These are phyloP conservation scores for Pristionchus entomophagus DNA, from an alignment of 2,888 invertebrate species.

Conservation along the genomic window DNA sequence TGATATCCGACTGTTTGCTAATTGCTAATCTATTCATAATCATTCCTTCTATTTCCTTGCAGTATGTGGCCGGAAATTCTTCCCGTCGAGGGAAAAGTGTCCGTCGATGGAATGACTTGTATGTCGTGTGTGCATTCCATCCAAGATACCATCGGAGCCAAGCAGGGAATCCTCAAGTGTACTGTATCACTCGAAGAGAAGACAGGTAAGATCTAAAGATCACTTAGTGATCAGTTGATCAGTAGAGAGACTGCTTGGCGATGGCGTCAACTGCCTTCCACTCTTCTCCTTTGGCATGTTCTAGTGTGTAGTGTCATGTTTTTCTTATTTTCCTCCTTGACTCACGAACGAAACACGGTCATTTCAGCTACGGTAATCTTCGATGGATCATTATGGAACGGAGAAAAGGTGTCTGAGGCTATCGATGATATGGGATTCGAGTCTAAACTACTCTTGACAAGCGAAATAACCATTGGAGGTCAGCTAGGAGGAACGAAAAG, in stretches of 20 bases:
- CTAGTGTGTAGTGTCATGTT: constrained; percentile 28
- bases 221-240: too few species aligned
- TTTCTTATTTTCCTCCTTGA: constrained; percentile 79
- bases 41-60: neutral
- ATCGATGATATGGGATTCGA: constrained; percentile 79
- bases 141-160: constrained; percentile 83
- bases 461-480: constrained; percentile 10
- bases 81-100: constrained; percentile 49
- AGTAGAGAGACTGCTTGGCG: neutral
- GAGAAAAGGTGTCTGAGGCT: constrained; percentile 74
- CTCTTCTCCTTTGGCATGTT: neutral
- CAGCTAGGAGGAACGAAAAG: neutral
- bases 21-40: too few species aligned
- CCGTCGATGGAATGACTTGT: constrained; percentile 90
- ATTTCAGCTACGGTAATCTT: constrained; percentile 72
- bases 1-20: too few species aligned
- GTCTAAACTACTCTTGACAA: constrained; percentile 21
- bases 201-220: constrained; percentile 78
- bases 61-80: constrained; percentile 17
- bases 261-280: neutral
- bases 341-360: neutral
- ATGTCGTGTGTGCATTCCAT: constrained; percentile 91
- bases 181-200: constrained; percentile 82
- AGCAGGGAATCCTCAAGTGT: constrained; percentile 80
- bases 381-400: constrained; percentile 70